Base-by-base conservation (phyloP, 2,113 vertebrate species). In the Centropus bengalensis region DNA sequence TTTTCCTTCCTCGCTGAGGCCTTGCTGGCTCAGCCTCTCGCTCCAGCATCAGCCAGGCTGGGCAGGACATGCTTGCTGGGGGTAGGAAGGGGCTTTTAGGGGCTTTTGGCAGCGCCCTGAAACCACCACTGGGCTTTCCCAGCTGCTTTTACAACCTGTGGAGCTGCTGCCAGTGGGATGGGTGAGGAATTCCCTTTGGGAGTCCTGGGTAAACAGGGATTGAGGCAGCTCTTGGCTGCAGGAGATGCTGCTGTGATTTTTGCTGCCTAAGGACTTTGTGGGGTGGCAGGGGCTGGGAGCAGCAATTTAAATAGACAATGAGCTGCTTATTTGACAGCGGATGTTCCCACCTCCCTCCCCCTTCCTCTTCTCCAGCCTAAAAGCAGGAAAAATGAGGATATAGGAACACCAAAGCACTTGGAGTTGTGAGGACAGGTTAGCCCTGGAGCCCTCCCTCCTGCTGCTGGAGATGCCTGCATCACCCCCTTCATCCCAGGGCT, bases 321-420 rank as follows among this genome's bases (percentile, higher is more conserved):
- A 92, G 76, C 70, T 63, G 81, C 76, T 94, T 82, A 62, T 89
- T 82, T 68, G 26, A 24, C 89, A 67, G 92, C 66, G 77, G 86
- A 86, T 82, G 86, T 86, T 76, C 58, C 89, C 70, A 44, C n/a
- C 85, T 74, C 92, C 82, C 44, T 47, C 77, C 51, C 56, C 38
- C 36, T 24, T 4, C 5, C 42, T 8, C 22, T 23, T 12, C 54
- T 9, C 67, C 5, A 30, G 52, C 74, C 30, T 10, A 1, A 80
- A 77, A 84, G 58, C 85, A 63, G 76, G 86, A 86, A 91, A 88
- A 81, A 44, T 4, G 42, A 44, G 59, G 42, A 44, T 67, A 18
- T 49, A 33, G 70, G 70, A 38, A 40, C 51, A 70, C 85, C 64
- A 49, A 88, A 81, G 60, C 2, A 1, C 68, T 9, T 33, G 2